Evolutionary conservation across 1,140 invertebrate genomes (phyloP), one percentile per base, ranked within the genome.

Genomic region (Harpegnathos saltator): DNA sequence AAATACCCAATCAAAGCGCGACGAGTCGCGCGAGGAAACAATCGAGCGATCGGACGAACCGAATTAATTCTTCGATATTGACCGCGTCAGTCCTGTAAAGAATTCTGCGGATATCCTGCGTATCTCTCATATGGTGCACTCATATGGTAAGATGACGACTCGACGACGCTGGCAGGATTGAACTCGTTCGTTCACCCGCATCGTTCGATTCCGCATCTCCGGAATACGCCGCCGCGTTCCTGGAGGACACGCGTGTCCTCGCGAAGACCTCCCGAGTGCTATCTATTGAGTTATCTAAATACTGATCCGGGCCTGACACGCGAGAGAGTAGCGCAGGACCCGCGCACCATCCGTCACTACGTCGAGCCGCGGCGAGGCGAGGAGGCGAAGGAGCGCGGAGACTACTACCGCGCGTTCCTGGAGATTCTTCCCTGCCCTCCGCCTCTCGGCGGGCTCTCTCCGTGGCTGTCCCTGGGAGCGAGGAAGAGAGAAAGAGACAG

Each of bases 201-300:
- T 26, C 38, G 56, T 73, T 82, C 74, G 54, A 73, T 74, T 33
- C 38, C 52, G 17, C 38, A 14, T 54, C 33, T 19, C 17, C 22
- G 29, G 7, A 54, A 11, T 56, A 44, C 15, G 38, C 38, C 38
- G 3, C 7, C 3, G 22, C 48, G 22, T 56, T 15, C 44, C 15
- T 22, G 71, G 71, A 63, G 63, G 56, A 83, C 61, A 56, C 56
- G 19, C 65, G 38, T 71, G 58, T 54, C 52, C 77, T 77, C 38
- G 62, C 84, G 15, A 54, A 59, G 52, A 84, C 48, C 72, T 73
- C 65, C 63, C 54, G 17, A 24, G 14, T 62, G 69, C 87, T 88
- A 88, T 88, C 77, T 88, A 89, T 89, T 89, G 77, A 89, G 86
- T 89, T 88, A 89, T 89, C 86, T 89, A 88, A 89, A 73, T 82